These are phyloP conservation scores for Heliconius charithonia DNA, from an alignment of 2,888 invertebrate species.

Conservation along the genomic window DNA sequence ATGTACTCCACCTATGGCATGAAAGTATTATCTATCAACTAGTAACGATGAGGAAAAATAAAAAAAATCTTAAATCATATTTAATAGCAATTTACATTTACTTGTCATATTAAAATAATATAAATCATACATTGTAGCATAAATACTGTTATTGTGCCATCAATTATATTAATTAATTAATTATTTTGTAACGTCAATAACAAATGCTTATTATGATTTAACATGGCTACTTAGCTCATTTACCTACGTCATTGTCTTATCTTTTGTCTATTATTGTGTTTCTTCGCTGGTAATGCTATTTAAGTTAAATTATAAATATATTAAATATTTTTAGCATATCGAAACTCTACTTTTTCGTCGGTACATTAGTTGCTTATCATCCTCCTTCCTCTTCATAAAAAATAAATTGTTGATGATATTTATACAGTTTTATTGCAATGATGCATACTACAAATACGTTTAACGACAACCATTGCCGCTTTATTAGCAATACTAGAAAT, in stretches of 20 bases:
- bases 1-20: no score
- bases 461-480: neutral
- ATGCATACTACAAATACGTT: neutral
- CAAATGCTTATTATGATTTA: slow-evolving; percentile 18
- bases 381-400: neutral
- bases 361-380: neutral
- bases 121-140: slow-evolving; percentile 12
- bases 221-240: neutral
- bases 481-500: slow-evolving; percentile 1
- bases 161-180: slow-evolving; percentile 24
- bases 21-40: neutral
- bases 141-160: neutral
- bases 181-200: slow-evolving; percentile 20
- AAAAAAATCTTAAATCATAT: neutral
- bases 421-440: neutral
- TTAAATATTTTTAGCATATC: neutral
- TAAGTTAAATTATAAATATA: neutral
- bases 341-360: neutral
- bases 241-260: slow-evolving; percentile 7
- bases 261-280: neutral
- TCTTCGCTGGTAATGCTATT: neutral
- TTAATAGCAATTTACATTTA: neutral
- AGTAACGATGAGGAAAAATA: neutral
- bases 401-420: neutral
- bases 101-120: slow-evolving; percentile 4